These are phyloP conservation scores for Tetrax tetrax DNA, from an alignment of 2,113 vertebrate genomes.

Conservation along the genomic window DNA sequence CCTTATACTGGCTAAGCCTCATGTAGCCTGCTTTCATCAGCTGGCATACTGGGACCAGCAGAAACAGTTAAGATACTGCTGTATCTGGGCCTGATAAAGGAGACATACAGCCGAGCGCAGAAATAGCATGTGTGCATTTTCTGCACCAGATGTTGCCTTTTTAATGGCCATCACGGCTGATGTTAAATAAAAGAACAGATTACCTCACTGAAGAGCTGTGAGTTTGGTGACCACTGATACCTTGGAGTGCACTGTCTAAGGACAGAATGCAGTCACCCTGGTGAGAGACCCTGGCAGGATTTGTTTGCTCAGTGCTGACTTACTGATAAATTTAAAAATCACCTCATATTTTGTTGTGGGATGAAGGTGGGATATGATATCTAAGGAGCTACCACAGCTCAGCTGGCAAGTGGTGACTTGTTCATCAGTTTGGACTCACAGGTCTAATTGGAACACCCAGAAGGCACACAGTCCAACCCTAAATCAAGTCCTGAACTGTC, in stretches of 20 bases:
- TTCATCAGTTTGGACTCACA: not conserved
- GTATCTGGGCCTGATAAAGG: not conserved
- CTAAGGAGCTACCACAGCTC: not conserved
- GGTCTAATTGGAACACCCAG: not conserved
- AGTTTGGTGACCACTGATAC: accelerated
- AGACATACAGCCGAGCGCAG: not conserved
- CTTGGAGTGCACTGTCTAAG: not conserved
- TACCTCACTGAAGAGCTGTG: not conserved
- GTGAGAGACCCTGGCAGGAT: not conserved
- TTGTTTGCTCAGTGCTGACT: not conserved
- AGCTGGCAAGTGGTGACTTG: not conserved
- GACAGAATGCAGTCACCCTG: not conserved
- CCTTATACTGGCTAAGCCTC: not conserved
- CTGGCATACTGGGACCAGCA: not conserved
- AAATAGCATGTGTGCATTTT: not conserved
- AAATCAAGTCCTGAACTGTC: not conserved
- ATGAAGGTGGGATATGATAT: not conserved
- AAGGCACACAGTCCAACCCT: not conserved
- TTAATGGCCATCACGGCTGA: not conserved
- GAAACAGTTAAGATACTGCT: not conserved
- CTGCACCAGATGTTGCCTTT: not conserved
- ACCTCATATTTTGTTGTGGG: not conserved
- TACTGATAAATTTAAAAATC: not conserved
- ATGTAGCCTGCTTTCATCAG: not conserved
- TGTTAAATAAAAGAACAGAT: not conserved